A percentile compares a stretch with the other conserved stretches of the same genome.
phyloP scores from a whole-genome alignment of 2,888 invertebrate species.

The Tenthredo distinguenda region DNA sequence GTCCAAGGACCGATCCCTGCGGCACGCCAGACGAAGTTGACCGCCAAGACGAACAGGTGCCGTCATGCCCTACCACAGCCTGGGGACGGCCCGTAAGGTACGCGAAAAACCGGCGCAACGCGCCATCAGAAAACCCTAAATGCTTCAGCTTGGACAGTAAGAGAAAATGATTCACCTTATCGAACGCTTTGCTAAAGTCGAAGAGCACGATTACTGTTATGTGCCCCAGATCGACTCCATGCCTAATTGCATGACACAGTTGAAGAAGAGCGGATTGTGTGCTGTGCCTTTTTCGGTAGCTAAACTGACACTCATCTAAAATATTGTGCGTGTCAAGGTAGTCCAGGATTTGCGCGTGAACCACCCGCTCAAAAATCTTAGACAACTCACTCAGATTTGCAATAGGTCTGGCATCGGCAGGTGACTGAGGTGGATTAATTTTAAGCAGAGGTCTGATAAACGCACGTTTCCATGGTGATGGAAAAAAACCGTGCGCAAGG shows the following conservation, averaged over 20 bases:
- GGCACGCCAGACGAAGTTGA: neutral
- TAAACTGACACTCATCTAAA: neutral
- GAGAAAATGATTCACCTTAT: neutral
- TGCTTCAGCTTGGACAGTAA: neutral
- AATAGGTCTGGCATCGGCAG: too few species aligned
- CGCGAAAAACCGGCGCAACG: too few species aligned
- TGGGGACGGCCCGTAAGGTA: too few species aligned
- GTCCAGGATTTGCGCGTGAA: neutral
- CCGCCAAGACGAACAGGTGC: too few species aligned
- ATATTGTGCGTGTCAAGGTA: constrained; percentile 9
- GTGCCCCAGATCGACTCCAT: neutral
- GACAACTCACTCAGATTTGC: too few species aligned
- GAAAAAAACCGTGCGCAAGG: too few species aligned
- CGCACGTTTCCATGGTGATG: too few species aligned
- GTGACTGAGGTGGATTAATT: too few species aligned
- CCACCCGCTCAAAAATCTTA: too few species aligned
- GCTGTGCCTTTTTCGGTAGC: neutral
- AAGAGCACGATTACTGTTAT: neutral
- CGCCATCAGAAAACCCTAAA: too few species aligned
- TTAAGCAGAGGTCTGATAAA: neutral
- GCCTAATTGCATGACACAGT: neutral
- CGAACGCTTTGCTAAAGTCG: constrained; percentile 1
- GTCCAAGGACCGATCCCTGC: neutral
- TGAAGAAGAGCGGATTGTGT: neutral
- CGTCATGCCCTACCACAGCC: too few species aligned